phyloP scores from a whole-genome alignment of 2,113 vertebrate genomes.

The Microcebus murinus region DNA sequence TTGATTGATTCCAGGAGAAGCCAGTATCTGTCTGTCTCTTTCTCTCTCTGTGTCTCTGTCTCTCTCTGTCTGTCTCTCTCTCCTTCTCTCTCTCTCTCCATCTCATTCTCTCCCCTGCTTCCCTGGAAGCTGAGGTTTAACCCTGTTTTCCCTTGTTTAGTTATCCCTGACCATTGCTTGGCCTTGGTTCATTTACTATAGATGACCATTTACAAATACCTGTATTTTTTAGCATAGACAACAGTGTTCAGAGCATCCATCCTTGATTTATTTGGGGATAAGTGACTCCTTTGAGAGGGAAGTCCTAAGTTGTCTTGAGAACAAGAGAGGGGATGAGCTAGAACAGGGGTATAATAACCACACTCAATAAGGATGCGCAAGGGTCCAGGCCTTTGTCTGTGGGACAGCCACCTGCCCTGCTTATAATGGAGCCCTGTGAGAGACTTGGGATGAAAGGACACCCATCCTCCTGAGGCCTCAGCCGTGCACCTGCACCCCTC shows the following conservation, averaged over 20 bases:
- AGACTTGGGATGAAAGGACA: background rate
- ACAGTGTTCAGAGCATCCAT: background rate
- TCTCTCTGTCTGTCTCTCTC: background rate
- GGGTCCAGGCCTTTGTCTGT: background rate
- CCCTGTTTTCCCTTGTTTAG: background rate
- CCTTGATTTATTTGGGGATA: background rate
- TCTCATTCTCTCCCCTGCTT: background rate
- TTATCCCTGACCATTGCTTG: background rate
- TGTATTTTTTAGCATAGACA: background rate
- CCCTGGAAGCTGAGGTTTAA: background rate
- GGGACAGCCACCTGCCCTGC: background rate
- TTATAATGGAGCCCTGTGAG: background rate
- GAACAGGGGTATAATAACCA: background rate
- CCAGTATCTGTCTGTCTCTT: background rate
- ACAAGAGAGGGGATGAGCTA: background rate
- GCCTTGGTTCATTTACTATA: background rate
- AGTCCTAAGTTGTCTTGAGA: background rate
- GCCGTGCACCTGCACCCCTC: background rate
- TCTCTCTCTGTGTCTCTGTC: background rate
- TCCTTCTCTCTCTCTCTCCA: background rate
- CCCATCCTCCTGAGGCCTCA: background rate
- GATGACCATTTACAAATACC: background rate
- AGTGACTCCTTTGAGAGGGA: background rate
- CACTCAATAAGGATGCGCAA: background rate
- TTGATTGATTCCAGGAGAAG: background rate